These are phyloP conservation scores for Glyptemys insculpta DNA, from an alignment of 2,797 vertebrate genomes.

Conservation along the genomic window DNA sequence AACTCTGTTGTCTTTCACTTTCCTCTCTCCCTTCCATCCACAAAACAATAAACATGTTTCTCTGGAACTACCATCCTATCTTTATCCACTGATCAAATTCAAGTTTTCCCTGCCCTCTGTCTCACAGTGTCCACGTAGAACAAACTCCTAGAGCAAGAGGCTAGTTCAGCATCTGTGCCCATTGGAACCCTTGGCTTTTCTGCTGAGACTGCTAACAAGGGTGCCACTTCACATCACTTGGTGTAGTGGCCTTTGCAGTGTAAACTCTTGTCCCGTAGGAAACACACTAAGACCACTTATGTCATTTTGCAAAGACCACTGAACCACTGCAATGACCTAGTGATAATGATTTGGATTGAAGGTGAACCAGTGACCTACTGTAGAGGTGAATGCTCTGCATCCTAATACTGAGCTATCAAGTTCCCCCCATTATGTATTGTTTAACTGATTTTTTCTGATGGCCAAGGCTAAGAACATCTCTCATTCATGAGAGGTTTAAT, in stretches of 20 bases:
- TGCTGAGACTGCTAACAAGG: not conserved
- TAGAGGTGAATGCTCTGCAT: not conserved
- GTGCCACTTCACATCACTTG: conserved; percentile 3
- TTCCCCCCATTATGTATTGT: not conserved
- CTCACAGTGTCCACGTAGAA: not conserved
- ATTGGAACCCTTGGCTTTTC: not conserved
- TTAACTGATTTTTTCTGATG: not conserved
- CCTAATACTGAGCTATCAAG: not conserved
- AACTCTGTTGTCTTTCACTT: not conserved
- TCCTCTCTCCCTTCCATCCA: not conserved
- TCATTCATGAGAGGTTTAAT: conserved; percentile 22
- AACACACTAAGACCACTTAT: not conserved
- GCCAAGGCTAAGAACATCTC: conserved; percentile 38
- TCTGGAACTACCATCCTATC: not conserved
- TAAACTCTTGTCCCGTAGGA: not conserved
- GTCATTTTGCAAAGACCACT: not conserved
- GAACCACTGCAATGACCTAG: not conserved
- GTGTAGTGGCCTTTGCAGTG: not conserved
- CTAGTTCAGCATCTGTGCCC: conserved; percentile 21
- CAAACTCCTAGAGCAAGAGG: conserved; percentile 37
- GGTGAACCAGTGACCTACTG: not conserved
- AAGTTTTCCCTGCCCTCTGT: not conserved
- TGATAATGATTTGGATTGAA: not conserved
- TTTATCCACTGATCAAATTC: not conserved
- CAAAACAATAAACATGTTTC: not conserved